Conservation (phyloP, 2,797 vertebrate genomes). For the Rallus crepitans region DNA sequence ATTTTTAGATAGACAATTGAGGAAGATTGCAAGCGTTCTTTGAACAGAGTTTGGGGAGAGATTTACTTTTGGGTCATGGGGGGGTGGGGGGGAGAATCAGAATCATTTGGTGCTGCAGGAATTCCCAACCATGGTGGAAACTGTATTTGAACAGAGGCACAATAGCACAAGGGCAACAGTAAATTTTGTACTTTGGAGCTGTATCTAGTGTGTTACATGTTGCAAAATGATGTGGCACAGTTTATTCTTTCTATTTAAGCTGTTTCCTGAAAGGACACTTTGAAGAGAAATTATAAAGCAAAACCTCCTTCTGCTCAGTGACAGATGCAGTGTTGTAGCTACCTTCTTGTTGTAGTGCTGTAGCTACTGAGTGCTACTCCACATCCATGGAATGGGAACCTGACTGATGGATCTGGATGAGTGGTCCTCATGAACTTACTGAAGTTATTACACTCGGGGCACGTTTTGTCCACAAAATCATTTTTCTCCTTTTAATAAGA, state of each 20-base stretch:
- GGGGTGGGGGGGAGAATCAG: background rate
- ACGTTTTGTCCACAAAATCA: background rate
- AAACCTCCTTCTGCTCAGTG: background rate
- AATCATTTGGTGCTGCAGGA: background rate
- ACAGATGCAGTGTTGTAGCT: background rate
- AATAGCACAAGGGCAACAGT: background rate
- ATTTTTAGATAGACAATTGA: background rate
- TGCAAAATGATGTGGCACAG: background rate
- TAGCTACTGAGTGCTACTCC: background rate
- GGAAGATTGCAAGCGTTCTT: background rate
- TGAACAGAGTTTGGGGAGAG: background rate
- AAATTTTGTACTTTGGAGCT: background rate
- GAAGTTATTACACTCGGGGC: background rate
- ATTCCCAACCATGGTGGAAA: background rate
- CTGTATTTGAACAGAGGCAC: background rate
- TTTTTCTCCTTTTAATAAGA: background rate
- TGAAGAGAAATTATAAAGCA: background rate
- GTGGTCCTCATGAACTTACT: background rate
- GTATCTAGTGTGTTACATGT: background rate
- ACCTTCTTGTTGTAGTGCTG: background rate
- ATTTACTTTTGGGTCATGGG: background rate
- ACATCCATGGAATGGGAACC: accelerated
- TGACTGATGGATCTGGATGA: background rate
- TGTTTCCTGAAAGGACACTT: background rate
- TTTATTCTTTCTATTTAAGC: background rate